Base-by-base conservation (phyloP, 1,140 invertebrate genomes). In the Drosophila nikananu region DNA sequence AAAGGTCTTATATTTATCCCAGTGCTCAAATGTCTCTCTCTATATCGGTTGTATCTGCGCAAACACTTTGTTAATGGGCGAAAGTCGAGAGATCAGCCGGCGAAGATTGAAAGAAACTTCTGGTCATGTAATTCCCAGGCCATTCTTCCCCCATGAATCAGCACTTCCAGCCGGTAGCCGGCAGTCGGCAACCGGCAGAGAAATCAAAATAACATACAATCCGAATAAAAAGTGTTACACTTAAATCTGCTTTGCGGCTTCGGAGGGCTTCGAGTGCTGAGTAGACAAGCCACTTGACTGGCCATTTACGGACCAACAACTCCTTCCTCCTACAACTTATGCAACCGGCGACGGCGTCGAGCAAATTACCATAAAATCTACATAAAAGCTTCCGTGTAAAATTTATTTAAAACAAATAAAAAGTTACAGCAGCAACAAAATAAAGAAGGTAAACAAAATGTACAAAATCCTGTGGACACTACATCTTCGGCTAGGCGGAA, bases 391-490 rank as follows among this genome's bases (percentile, higher is more conserved):
- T 84, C 78, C 83, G 81, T 91, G 79, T 87, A 84, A 80, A 87
- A 91, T 91, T 91, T 91, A 91, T 87, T 91, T 91, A 87, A 84
- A 91, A 91, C 63, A 81, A 86, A 86, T 86, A 86, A 70, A 75
- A 87, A 75, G 41, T 49, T 30, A 72, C 72, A 37, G 51, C 63
- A 39, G 63, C 65, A 51, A 57, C 21, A 23, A 37, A 21, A 37
- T 23, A 21, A 57, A 60, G 57, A 39, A 77, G 32, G 64, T 52
- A 46, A 46, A 46, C 51, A 73, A 81, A 71, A 54, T 81, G 49
- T 62, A 61, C 60, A 61, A 76, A 82, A 82, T 86, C 76, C 76
- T 76, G 67, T 52, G 72, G 51, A 76, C 76, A 81, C 82, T 84
- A 86, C 74, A 81, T 77, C 82, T 86, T 81, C 25, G 21, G 46